phyloP scores from a whole-genome alignment of 2,113 vertebrate species.

The Indicator indicator region DNA sequence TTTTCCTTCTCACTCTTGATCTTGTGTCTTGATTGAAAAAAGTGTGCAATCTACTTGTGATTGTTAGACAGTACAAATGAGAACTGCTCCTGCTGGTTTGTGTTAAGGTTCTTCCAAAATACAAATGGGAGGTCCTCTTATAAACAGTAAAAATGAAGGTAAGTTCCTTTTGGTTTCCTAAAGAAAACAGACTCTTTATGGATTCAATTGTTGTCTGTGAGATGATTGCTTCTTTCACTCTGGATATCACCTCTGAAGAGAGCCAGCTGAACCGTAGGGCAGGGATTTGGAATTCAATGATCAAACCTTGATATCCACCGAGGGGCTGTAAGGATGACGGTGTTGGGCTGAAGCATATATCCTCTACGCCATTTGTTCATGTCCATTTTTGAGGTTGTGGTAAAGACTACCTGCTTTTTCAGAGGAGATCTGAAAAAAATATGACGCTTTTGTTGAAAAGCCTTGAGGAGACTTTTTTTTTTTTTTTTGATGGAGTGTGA shows the following conservation, averaged over 20 bases:
- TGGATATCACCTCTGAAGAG: not conserved
- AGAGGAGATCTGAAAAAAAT: not conserved
- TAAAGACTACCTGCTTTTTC: not conserved
- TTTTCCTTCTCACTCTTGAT: not conserved
- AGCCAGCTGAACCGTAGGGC: not conserved
- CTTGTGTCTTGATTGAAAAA: not conserved
- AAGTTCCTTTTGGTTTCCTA: not conserved
- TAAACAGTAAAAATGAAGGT: not conserved
- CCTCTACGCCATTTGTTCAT: not conserved
- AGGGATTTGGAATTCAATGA: not conserved
- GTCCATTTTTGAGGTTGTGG: not conserved
- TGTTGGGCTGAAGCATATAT: not conserved
- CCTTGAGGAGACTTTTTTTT: rapidly evolving
- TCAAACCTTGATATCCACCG: not conserved
- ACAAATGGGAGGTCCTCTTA: not conserved
- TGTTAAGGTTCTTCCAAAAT: conserved; percentile 7
- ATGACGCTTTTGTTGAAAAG: not conserved
- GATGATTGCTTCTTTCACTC: not conserved
- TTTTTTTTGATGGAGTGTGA: not conserved
- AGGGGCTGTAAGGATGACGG: not conserved
- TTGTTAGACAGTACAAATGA: not conserved
- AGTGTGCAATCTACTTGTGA: not conserved
- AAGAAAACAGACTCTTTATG: not conserved
- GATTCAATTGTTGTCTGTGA: not conserved
- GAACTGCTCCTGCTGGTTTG: not conserved